A percentile compares a stretch with the other conserved stretches of the same genome.
These are phyloP conservation scores for Philopedon plagiatum DNA, from an alignment of 2,888 invertebrate species.

Conservation along the genomic window DNA sequence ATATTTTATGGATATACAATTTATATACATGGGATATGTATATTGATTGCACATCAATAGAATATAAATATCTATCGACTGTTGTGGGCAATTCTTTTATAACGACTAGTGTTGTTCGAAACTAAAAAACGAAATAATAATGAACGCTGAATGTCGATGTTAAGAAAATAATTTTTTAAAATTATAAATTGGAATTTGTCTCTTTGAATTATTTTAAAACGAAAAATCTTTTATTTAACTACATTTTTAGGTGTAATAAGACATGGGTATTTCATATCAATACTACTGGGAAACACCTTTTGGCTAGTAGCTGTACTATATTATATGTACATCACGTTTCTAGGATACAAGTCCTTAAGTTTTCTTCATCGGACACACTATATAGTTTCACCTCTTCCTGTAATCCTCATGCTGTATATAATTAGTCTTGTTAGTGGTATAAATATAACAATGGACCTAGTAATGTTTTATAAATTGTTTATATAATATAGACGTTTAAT, in stretches of 20 bases:
- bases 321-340: slow-evolving; percentile 96
- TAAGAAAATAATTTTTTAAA: too few relatives aligned
- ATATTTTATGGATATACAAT: too few relatives aligned
- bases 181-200: too few relatives aligned
- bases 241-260: slow-evolving; percentile 55
- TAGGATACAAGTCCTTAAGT: slow-evolving; percentile 95
- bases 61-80: too few relatives aligned
- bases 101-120: too few relatives aligned
- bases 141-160: too few relatives aligned
- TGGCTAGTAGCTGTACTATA: slow-evolving; percentile 94
- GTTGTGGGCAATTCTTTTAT: too few relatives aligned
- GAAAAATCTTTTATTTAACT: not conserved
- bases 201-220: too few relatives aligned
- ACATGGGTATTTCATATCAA: slow-evolving; percentile 83
- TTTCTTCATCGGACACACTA: slow-evolving; percentile 88
- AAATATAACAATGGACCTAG: slow-evolving; percentile 87
- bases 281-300: slow-evolving; percentile 91
- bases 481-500: not conserved
- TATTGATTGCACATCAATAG: too few relatives aligned
- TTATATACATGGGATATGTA: too few relatives aligned
- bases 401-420: slow-evolving; percentile 83
- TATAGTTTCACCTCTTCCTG: slow-evolving; percentile 87
- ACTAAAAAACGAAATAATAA: too few relatives aligned
- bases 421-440: slow-evolving; percentile 83
- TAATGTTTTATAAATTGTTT: slow-evolving; percentile 81